Evolutionary conservation across 2,113 vertebrate species (phyloP).

Genomic region (Orthonyx spaldingii): DNA sequence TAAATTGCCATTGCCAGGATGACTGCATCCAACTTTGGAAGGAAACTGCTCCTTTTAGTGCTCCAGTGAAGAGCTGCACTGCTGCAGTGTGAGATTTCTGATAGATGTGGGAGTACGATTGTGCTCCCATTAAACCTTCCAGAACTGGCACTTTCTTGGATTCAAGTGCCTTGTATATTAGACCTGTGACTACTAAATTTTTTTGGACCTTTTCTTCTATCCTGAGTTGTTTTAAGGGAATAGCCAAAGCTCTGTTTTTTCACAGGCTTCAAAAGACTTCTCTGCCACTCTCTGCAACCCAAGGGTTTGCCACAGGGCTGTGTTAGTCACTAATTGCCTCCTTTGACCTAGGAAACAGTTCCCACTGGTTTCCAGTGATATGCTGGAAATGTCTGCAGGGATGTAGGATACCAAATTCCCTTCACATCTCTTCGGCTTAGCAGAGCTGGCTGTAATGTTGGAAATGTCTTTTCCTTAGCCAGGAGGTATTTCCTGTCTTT

Average conservation of each 20-base stretch:
- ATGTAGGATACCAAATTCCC: not conserved
- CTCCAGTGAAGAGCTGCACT: not conserved
- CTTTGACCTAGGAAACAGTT: not conserved
- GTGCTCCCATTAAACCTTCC: not conserved
- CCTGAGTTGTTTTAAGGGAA: not conserved
- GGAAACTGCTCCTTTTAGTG: not conserved
- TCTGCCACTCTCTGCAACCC: not conserved
- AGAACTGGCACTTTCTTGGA: not conserved
- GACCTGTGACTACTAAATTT: not conserved
- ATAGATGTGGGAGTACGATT: not conserved
- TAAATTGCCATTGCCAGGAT: not conserved
- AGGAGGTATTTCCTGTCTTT: not conserved
- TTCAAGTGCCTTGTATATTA: not conserved
- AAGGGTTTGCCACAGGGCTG: not conserved
- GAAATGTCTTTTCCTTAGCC: not conserved
- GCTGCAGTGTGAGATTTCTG: not conserved
- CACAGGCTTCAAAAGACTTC: not conserved
- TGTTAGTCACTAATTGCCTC: not conserved
- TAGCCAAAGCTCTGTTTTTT: not conserved
- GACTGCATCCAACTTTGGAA: not conserved
- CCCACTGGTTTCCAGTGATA: not conserved
- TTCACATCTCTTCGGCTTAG: not conserved
- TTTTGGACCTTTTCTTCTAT: not conserved
- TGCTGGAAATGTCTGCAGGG: rapidly evolving
- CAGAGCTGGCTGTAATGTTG: not conserved